Base-by-base conservation (phyloP, 1,140 invertebrate species). In the Pemphigus obesinymphae region DNA sequence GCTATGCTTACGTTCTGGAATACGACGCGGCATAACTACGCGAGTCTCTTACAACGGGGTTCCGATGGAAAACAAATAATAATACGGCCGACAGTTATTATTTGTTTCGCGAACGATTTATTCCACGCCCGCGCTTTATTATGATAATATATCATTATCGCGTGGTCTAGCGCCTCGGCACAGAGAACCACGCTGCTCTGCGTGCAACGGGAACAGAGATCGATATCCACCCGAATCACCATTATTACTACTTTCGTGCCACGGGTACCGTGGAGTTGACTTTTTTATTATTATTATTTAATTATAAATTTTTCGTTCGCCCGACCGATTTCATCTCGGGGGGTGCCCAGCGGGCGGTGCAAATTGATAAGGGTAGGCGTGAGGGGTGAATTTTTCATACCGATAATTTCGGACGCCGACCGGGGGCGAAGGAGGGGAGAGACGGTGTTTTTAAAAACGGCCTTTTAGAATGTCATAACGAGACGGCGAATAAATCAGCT, bases 391-490 rank as follows among this genome's bases (percentile, higher is more conserved):
- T 37, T 53, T 76, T 76, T 76, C 73, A 31, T 31, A 7, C n/a
- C 48, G 31, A 76, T 37, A n/a, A 76, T 53, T 76, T 55, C 45
- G 58, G 58, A 7, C 13, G 72, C 2, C 31, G 73, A 23, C n/a
- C 13, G 53, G 50, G 29, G 34, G 53, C 15, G 20, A 40, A 6
- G 3, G 53, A 0, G n/a, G 7, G 43, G 61, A 7, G 2, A 29
- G 40, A 40, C 55, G 43, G 45, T 15, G 26, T 50, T 75, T 75
- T 75, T 75, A 50, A 75, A 75, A 75, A 34, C 48, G 31, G 29
- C 48, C 45, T 75, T 75, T 45, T 34, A n/a, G 48, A 75, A 75
- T 37, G 75, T 78, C 75, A 78, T 78, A 78, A 55, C 75, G 75
- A 78, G 37, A 78, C 75, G 50, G 50, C 31, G 17, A 26, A 78